A percentile compares a stretch with the other conserved stretches of the same genome.
Evolutionary conservation across 2,888 invertebrate species (phyloP).

Genomic region (Stomorhina lunata): DNA sequence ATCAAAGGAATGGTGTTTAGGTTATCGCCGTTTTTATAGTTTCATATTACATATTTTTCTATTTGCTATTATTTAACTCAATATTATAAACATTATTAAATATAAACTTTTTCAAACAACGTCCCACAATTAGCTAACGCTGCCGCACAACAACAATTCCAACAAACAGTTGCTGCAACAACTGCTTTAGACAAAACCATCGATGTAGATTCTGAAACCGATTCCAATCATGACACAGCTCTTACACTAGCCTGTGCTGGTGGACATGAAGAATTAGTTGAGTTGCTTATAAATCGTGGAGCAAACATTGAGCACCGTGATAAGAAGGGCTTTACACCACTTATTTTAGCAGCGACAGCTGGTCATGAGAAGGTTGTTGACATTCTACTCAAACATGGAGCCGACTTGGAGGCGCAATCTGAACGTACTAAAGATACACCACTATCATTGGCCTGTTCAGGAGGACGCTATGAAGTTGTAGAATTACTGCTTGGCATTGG

Average conservation of each 20-base stretch:
- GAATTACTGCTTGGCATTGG: conserved; percentile 92
- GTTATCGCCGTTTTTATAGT: neutral
- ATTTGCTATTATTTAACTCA: neutral
- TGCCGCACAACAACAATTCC: conserved; percentile 75
- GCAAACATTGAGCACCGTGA: conserved; percentile 99
- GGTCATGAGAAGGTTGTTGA: conserved; percentile 95
- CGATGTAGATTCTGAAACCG: conserved; percentile 98
- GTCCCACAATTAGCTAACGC: conserved; percentile 73
- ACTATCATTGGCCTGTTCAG: conserved; percentile 97
- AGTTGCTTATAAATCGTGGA: conserved; percentile 92
- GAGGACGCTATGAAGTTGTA: conserved; percentile 97
- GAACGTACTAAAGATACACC: conserved; percentile 99
- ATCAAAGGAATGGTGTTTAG: neutral
- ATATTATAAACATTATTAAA: too few relatives aligned
- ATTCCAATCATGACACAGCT: conserved; percentile 99
- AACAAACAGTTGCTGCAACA: conserved; percentile 77
- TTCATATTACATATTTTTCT: neutral
- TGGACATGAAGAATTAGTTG: conserved; percentile 97
- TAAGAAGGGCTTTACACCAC: conserved; percentile 98
- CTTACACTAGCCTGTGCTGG: conserved; percentile 98
- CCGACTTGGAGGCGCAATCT: conserved; percentile 99
- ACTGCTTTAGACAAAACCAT: conserved; percentile 85
- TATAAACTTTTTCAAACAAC: neutral
- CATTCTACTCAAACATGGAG: conserved; percentile 93
- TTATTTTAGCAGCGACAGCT: conserved; percentile 98